A percentile compares a stretch with the other conserved stretches of the same genome.
These are phyloP conservation scores for Oreochromis niloticus DNA, from an alignment of 2,113 vertebrate species.

Conservation along the genomic window DNA sequence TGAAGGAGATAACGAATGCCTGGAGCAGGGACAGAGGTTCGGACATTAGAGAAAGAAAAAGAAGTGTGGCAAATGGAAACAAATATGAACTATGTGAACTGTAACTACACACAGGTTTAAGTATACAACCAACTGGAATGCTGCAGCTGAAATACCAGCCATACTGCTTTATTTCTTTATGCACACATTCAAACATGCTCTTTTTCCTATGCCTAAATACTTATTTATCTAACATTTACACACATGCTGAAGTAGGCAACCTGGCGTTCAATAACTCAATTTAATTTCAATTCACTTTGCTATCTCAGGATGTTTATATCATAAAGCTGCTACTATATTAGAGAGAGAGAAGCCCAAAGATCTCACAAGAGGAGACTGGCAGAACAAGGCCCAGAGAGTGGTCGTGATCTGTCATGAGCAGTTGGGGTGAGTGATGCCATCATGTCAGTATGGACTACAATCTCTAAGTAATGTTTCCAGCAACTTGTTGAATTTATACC, in stretches of 20 bases:
- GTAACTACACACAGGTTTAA: not conserved
- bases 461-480: not conserved
- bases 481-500: not conserved
- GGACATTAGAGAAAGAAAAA: not conserved
- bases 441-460: not conserved
- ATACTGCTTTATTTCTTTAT: not conserved
- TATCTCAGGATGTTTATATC: not conserved
- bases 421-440: not conserved
- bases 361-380: not conserved
- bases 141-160: not conserved
- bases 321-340: not conserved
- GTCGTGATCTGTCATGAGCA: not conserved
- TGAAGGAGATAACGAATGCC: conserved; percentile 99
- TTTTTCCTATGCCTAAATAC: no score
- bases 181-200: not conserved
- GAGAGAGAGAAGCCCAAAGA: not conserved
- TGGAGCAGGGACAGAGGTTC: conserved; percentile 27
- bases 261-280: not conserved
- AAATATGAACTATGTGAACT: not conserved
- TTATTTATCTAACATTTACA: no score
- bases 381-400: not conserved
- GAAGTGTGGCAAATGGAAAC: not conserved
- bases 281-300: not conserved
- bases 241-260: not conserved
- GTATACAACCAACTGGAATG: not conserved